Percentiles rank a stretch among this genome's conserved stretches.
phyloP scores from a whole-genome alignment of 2,113 vertebrate species.

The Aldabrachelys gigantea region DNA sequence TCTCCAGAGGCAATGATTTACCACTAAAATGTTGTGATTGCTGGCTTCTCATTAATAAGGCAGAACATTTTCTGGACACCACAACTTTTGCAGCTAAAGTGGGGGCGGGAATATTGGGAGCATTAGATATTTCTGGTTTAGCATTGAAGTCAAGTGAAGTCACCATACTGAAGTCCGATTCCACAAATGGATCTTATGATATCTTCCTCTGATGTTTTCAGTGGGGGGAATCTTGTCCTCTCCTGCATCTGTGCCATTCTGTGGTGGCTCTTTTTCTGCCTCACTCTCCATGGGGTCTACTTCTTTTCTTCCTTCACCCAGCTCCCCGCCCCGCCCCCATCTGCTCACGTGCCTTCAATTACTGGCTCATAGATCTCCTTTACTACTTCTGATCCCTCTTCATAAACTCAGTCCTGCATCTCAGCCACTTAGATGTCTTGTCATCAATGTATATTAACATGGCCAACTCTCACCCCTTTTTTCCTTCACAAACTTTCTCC shows the following conservation, averaged over 20 bases:
- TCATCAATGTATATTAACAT: neutral
- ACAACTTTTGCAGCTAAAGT: neutral
- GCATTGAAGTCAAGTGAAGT: neutral
- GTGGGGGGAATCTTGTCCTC: neutral
- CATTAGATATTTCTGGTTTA: neutral
- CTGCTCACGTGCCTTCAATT: neutral
- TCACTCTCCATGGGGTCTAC: rapidly evolving
- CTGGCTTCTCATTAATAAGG: neutral
- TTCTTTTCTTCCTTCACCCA: neutral
- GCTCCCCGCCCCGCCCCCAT: neutral
- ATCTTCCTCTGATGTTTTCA: neutral
- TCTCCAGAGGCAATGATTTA: neutral
- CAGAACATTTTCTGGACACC: neutral
- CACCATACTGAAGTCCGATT: neutral
- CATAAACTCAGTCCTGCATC: neutral
- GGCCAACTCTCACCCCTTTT: neutral
- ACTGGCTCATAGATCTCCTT: neutral
- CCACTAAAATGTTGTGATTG: neutral
- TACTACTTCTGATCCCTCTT: neutral
- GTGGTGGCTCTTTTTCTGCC: neutral
- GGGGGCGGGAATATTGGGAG: neutral
- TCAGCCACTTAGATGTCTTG: neutral
- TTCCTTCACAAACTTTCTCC: neutral
- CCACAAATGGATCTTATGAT: neutral
- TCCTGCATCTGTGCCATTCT: neutral